These are phyloP conservation scores for Gambusia yucatana DNA, from an alignment of 2,797 vertebrate genomes.

Conservation along the genomic window DNA sequence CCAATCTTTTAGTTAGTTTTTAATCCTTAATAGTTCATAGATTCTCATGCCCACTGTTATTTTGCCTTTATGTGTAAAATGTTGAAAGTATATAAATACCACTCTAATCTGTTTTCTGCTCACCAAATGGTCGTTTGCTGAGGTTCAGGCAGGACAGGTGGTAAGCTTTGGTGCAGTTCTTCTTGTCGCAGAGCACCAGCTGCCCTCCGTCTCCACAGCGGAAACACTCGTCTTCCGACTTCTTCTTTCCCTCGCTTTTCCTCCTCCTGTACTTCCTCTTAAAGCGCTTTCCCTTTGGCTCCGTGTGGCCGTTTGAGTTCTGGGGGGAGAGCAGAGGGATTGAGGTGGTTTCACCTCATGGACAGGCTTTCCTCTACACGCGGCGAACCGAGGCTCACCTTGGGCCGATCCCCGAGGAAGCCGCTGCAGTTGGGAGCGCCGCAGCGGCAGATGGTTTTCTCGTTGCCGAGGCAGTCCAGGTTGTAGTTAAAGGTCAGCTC, in stretches of 20 bases:
- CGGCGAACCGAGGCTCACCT: conserved; percentile 76
- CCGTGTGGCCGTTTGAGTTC: conserved; percentile 77
- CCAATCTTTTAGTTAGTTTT: not conserved
- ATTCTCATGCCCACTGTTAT: no score
- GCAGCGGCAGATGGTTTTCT: conserved; percentile 95
- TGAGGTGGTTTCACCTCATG: not conserved
- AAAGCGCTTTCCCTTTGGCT: conserved; percentile 89
- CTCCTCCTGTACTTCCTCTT: conserved; percentile 88
- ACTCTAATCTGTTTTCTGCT: not conserved
- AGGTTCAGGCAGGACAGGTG: conserved; percentile 94
- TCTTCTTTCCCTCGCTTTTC: conserved; percentile 87
- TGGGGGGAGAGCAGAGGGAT: conserved; percentile 20
- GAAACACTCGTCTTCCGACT: conserved; percentile 96
- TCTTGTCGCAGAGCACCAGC: conserved; percentile 93
- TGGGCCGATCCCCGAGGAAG: conserved; percentile 95
- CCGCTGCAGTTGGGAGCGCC: conserved; percentile 97
- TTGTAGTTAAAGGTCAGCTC: conserved; percentile 99
- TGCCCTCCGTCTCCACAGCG: conserved; percentile 95
- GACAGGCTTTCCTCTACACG: not conserved
- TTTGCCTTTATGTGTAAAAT: no score
- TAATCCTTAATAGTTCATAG: not conserved
- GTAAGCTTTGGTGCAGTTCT: conserved; percentile 95
- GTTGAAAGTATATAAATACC: no score
- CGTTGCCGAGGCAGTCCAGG: conserved; percentile 96
- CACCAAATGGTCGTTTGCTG: conserved; percentile 96